These are phyloP conservation scores for Chaetops frenatus DNA, from an alignment of 2,113 vertebrate genomes.

Conservation along the genomic window DNA sequence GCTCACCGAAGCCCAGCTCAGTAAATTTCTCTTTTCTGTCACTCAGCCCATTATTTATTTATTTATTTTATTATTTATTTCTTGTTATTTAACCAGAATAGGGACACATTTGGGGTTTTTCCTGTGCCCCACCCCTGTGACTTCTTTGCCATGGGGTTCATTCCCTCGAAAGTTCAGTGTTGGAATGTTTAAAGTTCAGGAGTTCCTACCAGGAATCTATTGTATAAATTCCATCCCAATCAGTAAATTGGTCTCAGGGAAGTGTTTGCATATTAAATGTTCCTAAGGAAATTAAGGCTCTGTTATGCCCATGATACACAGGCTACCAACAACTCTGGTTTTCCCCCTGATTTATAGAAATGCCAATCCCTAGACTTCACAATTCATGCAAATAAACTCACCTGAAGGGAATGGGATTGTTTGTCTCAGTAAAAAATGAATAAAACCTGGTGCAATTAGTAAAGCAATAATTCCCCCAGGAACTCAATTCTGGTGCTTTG, in stretches of 20 bases:
- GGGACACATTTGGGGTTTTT: not conserved
- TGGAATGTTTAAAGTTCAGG: not conserved
- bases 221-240: not conserved
- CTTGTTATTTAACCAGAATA: not conserved
- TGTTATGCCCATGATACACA: not conserved
- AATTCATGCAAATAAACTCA: not conserved
- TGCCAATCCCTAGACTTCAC: not conserved
- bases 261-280: not conserved
- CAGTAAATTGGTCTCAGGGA: not conserved
- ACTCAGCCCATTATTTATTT: not conserved
- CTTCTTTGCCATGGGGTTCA: fast-evolving
- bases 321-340: not conserved
- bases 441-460: not conserved
- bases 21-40: not conserved
- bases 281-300: not conserved
- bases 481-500: not conserved
- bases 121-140: not conserved
- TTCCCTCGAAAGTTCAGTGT: not conserved
- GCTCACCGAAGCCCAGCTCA: not conserved
- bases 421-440: not conserved
- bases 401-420: not conserved
- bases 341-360: slow-evolving; percentile 1
- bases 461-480: not conserved
- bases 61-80: not conserved
- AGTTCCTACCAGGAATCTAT: not conserved